phyloP scores from a whole-genome alignment of 1,140 invertebrate species.

The Ostrea edulis region DNA sequence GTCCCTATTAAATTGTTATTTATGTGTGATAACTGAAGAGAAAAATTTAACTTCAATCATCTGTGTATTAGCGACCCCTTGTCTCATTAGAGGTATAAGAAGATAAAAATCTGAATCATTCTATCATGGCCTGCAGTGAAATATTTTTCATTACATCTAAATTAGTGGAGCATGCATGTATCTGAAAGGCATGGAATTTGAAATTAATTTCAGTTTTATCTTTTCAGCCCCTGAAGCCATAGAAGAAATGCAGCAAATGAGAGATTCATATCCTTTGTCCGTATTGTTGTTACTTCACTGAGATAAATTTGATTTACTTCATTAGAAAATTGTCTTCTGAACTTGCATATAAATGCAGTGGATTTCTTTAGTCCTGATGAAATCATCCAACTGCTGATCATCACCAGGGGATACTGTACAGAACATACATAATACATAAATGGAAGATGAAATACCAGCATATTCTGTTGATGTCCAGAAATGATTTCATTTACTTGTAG shows the following conservation, averaged over 20 bases:
- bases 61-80: background rate
- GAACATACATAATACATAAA: too few species aligned
- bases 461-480: too few species aligned
- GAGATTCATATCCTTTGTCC: conserved; percentile 78
- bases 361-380: too few species aligned
- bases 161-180: background rate
- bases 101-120: background rate
- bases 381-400: too few species aligned
- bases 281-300: background rate
- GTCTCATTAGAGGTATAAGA: background rate
- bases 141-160: background rate
- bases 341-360: too few species aligned
- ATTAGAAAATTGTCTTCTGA: background rate
- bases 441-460: too few species aligned
- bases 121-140: background rate
- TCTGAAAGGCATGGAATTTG: background rate
- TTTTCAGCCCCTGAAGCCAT: conserved; percentile 74
- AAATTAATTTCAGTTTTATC: conserved; percentile 50
- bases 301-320: background rate
- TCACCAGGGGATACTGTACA: too few species aligned
- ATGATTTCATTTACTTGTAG: background rate
- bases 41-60: conserved; percentile 13
- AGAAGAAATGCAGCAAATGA: conserved; percentile 80
- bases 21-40: conserved; percentile 1
- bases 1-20: background rate